Conservation (phyloP, 2,888 invertebrate species). For the Phrixothrix hirtus region DNA sequence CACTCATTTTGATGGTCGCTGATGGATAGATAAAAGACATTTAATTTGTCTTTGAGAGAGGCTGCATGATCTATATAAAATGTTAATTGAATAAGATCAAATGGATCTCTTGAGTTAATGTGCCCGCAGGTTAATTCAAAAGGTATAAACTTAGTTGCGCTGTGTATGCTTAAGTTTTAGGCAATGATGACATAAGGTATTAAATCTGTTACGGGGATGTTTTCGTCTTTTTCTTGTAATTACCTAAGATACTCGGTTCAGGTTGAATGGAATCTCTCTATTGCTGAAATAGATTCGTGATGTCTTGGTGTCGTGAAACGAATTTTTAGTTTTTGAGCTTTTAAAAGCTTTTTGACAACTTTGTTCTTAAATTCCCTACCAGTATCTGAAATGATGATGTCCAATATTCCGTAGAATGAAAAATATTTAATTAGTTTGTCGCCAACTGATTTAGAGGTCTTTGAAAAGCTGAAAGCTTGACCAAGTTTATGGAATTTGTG, state of each 20-base stretch:
- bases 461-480: neutral
- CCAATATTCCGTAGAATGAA: slow-evolving; percentile 3
- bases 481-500: neutral
- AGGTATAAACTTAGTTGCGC: slow-evolving; percentile 1
- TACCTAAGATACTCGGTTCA: slow-evolving; percentile 9
- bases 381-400: slow-evolving; percentile 2
- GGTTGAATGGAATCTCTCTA: slow-evolving; percentile 15
- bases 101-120: neutral
- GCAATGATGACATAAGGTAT: neutral
- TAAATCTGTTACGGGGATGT: neutral
- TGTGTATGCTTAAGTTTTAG: neutral
- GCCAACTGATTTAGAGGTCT: neutral
- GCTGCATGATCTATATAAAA: slow-evolving; percentile 1
- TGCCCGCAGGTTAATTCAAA: slow-evolving; percentile 1
- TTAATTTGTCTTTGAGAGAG: slow-evolving; percentile 1
- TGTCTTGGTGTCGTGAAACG: slow-evolving; percentile 14
- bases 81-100: neutral
- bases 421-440: slow-evolving; percentile 11
- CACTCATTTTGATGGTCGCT: neutral
- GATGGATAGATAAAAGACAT: neutral
- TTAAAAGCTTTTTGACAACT: slow-evolving; percentile 9
- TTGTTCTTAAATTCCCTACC: slow-evolving; percentile 11
- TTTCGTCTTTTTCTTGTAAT: neutral
- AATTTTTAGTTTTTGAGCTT: slow-evolving; percentile 10
- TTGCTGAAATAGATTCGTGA: slow-evolving; percentile 10